These are phyloP conservation scores for Plecotus auritus DNA, from an alignment of 2,113 vertebrate species.

Conservation along the genomic window DNA sequence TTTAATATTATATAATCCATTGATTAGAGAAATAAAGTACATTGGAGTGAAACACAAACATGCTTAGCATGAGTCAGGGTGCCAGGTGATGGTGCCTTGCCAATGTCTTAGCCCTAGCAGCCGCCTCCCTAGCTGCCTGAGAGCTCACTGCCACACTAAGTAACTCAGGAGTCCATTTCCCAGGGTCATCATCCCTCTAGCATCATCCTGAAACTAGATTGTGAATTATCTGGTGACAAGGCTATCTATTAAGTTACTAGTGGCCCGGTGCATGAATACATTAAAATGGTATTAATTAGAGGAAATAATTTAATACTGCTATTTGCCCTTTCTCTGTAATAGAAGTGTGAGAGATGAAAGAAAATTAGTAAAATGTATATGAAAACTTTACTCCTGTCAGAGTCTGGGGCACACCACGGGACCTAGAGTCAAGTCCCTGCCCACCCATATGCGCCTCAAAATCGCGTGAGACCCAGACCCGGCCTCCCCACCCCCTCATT, in stretches of 20 bases:
- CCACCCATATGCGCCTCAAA: too few relatives aligned
- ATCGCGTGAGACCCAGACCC: too few relatives aligned
- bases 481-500: too few relatives aligned
- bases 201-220: background rate
- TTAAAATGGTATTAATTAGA: too few relatives aligned
- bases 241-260: background rate
- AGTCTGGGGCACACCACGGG: too few relatives aligned
- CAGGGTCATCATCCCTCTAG: background rate
- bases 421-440: too few relatives aligned
- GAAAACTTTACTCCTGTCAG: too few relatives aligned
- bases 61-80: fast-evolving
- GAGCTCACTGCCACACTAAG: background rate
- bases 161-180: background rate
- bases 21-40: background rate
- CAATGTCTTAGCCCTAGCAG: background rate
- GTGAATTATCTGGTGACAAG: background rate
- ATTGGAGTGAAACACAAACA: background rate
- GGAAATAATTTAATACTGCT: too few relatives aligned
- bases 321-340: too few relatives aligned
- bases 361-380: too few relatives aligned
- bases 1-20: background rate
- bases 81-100: fast-evolving
- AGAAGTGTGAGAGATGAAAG: too few relatives aligned
- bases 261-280: too few relatives aligned
- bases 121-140: background rate